Percentiles rank a stretch among this genome's conserved stretches.
Conservation (phyloP, 2,113 vertebrate species). For the Daboia siamensis region DNA sequence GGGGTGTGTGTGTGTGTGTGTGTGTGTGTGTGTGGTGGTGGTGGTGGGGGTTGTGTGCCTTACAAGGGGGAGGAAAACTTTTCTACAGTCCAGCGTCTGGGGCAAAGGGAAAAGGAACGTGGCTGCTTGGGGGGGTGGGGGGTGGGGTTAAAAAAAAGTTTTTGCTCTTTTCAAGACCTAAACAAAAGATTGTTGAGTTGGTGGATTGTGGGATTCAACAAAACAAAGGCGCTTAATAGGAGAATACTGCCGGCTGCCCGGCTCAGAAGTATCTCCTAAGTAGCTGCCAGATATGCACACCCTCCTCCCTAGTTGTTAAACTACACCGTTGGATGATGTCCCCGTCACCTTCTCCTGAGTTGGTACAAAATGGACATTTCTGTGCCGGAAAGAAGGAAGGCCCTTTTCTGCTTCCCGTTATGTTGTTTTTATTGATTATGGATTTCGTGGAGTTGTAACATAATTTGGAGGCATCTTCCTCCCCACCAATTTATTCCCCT, state of each 20-base stretch:
- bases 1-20: not conserved
- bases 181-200: not conserved
- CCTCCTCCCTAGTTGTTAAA: not conserved
- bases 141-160: not conserved
- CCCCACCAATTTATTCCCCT: not conserved
- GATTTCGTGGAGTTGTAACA: not conserved
- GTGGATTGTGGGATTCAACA: not conserved
- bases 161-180: not conserved
- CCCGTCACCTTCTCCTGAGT: not conserved
- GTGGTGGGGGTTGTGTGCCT: not conserved
- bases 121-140: not conserved
- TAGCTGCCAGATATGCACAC: not conserved
- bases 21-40: not conserved
- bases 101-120: accelerated
- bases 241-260: not conserved
- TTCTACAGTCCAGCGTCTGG: not conserved
- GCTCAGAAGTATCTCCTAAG: not conserved
- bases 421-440: not conserved
- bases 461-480: not conserved
- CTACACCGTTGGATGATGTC: not conserved
- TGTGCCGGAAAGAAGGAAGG: not conserved
- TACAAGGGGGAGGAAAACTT: not conserved
- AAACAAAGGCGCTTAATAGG: not conserved
- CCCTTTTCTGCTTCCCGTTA: not conserved
- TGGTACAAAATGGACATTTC: not conserved